Evolutionary conservation across 2,888 invertebrate species (phyloP).

Genomic region (Agonopterix arenella): DNA sequence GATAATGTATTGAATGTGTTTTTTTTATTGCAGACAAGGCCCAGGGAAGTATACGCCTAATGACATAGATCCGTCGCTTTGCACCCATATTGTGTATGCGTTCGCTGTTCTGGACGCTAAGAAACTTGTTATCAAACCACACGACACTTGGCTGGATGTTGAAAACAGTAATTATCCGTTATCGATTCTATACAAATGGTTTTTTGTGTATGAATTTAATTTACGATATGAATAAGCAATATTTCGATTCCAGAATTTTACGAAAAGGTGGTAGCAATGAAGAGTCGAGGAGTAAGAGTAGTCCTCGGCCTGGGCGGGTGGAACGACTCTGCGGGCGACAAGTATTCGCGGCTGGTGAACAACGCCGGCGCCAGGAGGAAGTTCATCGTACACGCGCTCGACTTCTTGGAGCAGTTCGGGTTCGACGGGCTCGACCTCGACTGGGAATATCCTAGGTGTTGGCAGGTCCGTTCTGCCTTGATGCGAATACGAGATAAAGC

Average conservation of each 20-base stretch:
- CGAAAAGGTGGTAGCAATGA: conserved; percentile 87
- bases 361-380: conserved; percentile 81
- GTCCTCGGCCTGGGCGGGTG: conserved; percentile 95
- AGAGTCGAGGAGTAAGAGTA: conserved; percentile 85
- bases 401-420: conserved; percentile 86
- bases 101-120: conserved; percentile 91
- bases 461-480: conserved; percentile 79
- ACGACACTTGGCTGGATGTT: conserved; percentile 92
- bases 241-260: conserved; percentile 83
- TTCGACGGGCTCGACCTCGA: conserved; percentile 96
- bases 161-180: conserved; percentile 83
- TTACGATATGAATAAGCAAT: no score
- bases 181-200: no score
- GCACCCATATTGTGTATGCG: conserved; percentile 94
- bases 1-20: no score
- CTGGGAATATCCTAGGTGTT: conserved; percentile 96
- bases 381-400: conserved; percentile 85
- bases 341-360: conserved; percentile 89
- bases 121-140: conserved; percentile 86
- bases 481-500: no score
- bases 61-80: conserved; percentile 89
- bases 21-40: conserved; percentile 76
- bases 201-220: no score
- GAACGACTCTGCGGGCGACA: conserved; percentile 95
- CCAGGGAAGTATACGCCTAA: conserved; percentile 88